phyloP scores from a whole-genome alignment of 2,797 vertebrate genomes.

The Spinus pinus region DNA sequence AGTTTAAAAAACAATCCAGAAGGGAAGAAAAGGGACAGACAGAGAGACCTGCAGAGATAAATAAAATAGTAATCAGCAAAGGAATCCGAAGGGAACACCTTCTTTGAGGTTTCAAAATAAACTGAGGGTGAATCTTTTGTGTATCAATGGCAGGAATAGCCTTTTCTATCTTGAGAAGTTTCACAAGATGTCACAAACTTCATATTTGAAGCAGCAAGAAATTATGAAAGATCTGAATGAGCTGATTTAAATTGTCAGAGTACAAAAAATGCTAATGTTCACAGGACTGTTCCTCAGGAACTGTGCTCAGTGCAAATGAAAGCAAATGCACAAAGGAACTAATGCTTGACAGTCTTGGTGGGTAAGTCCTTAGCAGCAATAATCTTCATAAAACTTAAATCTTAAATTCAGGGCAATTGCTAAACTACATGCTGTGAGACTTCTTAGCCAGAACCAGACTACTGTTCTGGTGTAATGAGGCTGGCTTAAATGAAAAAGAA shows the following conservation, averaged over 20 bases:
- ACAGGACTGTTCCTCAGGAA: neutral
- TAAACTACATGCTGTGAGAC: neutral
- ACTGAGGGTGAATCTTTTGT: neutral
- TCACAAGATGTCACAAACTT: neutral
- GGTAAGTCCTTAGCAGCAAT: neutral
- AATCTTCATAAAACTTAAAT: neutral
- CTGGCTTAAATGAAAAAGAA: neutral
- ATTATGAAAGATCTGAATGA: neutral
- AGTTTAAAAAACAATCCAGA: slow-evolving; percentile 45
- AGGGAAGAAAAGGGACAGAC: slow-evolving; percentile 46
- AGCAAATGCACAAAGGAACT: neutral
- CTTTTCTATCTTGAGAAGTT: neutral
- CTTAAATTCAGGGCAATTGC: neutral
- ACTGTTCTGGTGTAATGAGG: neutral
- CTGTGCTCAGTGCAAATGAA: neutral
- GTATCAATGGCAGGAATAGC: neutral
- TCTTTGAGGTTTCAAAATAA: slow-evolving; percentile 9
- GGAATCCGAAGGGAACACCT: neutral
- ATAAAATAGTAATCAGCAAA: slow-evolving; percentile 56
- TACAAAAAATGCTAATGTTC: neutral
- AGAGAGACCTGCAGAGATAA: slow-evolving; percentile 65
- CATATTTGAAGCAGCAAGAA: neutral
- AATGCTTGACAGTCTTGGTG: neutral
- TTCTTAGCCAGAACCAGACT: neutral
- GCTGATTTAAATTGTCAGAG: neutral